phyloP scores from a whole-genome alignment of 1,140 invertebrate species.

The Drosophila tsacasi region DNA sequence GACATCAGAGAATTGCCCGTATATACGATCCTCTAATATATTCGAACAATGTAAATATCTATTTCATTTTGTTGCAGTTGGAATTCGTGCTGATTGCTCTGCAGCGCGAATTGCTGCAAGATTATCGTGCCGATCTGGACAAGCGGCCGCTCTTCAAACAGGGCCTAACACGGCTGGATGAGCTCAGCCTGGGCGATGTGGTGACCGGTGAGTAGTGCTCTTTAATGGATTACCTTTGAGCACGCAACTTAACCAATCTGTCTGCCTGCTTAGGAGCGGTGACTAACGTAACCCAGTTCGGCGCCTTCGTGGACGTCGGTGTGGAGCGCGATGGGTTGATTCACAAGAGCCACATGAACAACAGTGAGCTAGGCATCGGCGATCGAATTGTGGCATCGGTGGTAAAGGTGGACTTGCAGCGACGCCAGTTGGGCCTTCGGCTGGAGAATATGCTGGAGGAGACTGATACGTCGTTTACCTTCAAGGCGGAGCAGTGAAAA shows the following conservation, averaged over 20 bases:
- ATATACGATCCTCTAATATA: neutral
- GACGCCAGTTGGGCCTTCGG: slow-evolving; percentile 86
- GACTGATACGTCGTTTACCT: slow-evolving; percentile 73
- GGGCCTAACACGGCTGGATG: slow-evolving; percentile 87
- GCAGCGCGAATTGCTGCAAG: slow-evolving; percentile 88
- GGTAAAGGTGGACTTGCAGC: slow-evolving; percentile 86
- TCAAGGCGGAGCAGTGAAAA: slow-evolving; percentile 59
- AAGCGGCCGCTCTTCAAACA: slow-evolving; percentile 90
- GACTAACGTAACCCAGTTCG: slow-evolving; percentile 94
- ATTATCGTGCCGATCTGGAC: slow-evolving; percentile 88
- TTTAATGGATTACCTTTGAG: neutral
- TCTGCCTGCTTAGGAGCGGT: slow-evolving; percentile 87
- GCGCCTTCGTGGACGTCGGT: slow-evolving; percentile 95
- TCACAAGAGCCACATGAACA: slow-evolving; percentile 88
- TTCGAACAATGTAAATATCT: too few species aligned
- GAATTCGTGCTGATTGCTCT: slow-evolving; percentile 89
- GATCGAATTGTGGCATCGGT: slow-evolving; percentile 89
- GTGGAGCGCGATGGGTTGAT: slow-evolving; percentile 92
- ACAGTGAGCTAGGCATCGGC: slow-evolving; percentile 88
- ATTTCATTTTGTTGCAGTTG: slow-evolving; percentile 71
- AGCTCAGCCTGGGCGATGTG: slow-evolving; percentile 86
- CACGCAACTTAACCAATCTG: neutral
- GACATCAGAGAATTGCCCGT: too few species aligned
- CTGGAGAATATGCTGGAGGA: slow-evolving; percentile 71
- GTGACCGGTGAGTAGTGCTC: slow-evolving; percentile 84